Conservation (phyloP, 2,797 vertebrate species). For the Sebastes melanostomus region DNA sequence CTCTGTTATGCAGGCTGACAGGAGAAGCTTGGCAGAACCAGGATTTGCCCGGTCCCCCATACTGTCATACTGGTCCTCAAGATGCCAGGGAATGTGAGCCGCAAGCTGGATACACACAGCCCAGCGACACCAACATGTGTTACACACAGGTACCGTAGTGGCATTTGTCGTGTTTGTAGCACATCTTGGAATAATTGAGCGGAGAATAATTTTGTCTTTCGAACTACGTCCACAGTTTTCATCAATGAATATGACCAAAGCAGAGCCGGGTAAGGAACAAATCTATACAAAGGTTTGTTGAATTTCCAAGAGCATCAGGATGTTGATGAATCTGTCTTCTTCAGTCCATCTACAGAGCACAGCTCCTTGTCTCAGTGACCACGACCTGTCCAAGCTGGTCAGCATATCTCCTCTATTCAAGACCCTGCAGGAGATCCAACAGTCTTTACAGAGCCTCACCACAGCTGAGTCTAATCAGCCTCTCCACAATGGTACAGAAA, state of each 20-base stretch:
- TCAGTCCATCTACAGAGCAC: constrained; percentile 58
- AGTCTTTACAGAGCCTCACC: constrained; percentile 76
- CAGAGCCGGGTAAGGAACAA: constrained; percentile 64
- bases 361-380: constrained; percentile 76
- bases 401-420: constrained; percentile 83
- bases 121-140: constrained; percentile 36
- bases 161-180: not conserved
- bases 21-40: constrained; percentile 72
- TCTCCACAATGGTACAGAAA: constrained; percentile 33
- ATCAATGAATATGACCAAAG: constrained; percentile 62
- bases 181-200: not conserved
- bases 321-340: not conserved
- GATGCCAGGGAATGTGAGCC: constrained; percentile 64
- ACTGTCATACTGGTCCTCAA: constrained; percentile 17
- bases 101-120: constrained; percentile 48
- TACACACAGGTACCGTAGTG: constrained; percentile 53
- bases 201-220: not conserved
- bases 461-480: constrained; percentile 19
- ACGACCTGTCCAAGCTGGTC: constrained; percentile 82
- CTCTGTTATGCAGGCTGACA: constrained; percentile 66
- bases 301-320: not conserved
- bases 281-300: not conserved
- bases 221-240: constrained; percentile 49
- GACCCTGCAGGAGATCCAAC: constrained; percentile 84
- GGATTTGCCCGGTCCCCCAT: constrained; percentile 41